These are phyloP conservation scores for Anadara kagoshimensis DNA, from an alignment of 1,140 invertebrate genomes.

Conservation along the genomic window DNA sequence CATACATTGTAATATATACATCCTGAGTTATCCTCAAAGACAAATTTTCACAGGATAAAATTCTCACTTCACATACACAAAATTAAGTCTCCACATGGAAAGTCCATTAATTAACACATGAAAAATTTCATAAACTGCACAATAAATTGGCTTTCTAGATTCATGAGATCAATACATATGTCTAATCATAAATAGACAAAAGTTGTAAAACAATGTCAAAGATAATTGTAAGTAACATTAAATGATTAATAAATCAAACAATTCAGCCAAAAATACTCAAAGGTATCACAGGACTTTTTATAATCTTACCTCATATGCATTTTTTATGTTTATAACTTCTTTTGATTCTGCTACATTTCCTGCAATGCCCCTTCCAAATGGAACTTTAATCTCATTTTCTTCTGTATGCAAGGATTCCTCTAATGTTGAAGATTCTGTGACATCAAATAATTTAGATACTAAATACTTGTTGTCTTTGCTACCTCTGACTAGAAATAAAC, in stretches of 20 bases:
- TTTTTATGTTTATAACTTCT: constrained; percentile 93
- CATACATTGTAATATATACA: too few species aligned
- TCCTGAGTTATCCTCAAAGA: too few species aligned
- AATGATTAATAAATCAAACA: background rate
- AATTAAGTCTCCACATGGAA: too few species aligned
- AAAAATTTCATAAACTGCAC: too few species aligned
- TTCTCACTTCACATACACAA: too few species aligned
- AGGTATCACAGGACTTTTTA: background rate
- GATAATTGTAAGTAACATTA: too few species aligned
- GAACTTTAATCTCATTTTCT: constrained; percentile 66
- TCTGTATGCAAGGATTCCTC: constrained; percentile 80
- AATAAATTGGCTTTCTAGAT: too few species aligned
- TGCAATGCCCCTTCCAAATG: constrained; percentile 90
- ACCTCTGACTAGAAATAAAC: constrained; percentile 92
- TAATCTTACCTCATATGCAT: constrained; percentile 91
- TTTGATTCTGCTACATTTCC: constrained; percentile 94
- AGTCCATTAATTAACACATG: too few species aligned
- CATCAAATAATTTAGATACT: constrained; percentile 95
- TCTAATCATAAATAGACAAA: too few species aligned
- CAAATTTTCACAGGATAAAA: too few species aligned
- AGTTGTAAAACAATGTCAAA: too few species aligned
- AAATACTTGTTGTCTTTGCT: constrained; percentile 77
- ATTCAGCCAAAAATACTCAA: background rate
- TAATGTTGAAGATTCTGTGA: constrained; percentile 80
- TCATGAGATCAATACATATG: too few species aligned